Evolutionary conservation across 2,888 invertebrate genomes (phyloP), one percentile per base, ranked within the genome.

Genomic region (Zygaena filipendulae): DNA sequence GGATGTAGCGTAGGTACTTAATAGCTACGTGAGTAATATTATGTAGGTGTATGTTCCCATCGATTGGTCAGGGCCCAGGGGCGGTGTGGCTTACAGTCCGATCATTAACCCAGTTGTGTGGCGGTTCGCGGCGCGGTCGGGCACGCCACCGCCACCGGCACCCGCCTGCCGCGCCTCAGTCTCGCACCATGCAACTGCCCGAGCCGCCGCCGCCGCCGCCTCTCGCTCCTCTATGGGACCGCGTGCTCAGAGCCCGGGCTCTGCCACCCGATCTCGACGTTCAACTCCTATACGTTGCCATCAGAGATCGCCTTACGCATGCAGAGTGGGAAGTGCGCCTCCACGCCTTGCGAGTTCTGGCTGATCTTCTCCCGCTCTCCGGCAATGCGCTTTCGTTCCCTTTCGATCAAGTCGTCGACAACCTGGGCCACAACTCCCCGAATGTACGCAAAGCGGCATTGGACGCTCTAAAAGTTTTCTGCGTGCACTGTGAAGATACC

Each of bases 261-360:
- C 80, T 92, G 30, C 92, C 92, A 21, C 84, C 84, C 11, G 84
- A 85, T 38, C 77, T 87, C 26, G 85, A 88, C 50, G 83, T 85
- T 2, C 71, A 77, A 33, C 79, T 83, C 30, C 84, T 90, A 47
- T 90, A 89, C 56, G 67, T 82, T 29, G 90, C 90, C 45, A 85
- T 91, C 49, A 79, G 86, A 23, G 87, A 88, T 41, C 83, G 91
- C 26, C 75, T 92, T 23, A 82, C 84, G 20, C 90, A 90, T 57
- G 89, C 91, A 1, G 92, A 92, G 59, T 89, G 90, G 86, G 91
- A 91, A 64, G 91, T 92, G 18, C 84, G 92, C 6, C 87, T 91
- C 40, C 91, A 92, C 59, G 91, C 92, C 13, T 70, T 92, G 4
- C 70, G 91, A 27, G 91, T 93, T 5, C 82, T 92, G 19, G 86